These are phyloP conservation scores for Odontomyia ornata DNA, from an alignment of 2,888 invertebrate species.

Conservation along the genomic window DNA sequence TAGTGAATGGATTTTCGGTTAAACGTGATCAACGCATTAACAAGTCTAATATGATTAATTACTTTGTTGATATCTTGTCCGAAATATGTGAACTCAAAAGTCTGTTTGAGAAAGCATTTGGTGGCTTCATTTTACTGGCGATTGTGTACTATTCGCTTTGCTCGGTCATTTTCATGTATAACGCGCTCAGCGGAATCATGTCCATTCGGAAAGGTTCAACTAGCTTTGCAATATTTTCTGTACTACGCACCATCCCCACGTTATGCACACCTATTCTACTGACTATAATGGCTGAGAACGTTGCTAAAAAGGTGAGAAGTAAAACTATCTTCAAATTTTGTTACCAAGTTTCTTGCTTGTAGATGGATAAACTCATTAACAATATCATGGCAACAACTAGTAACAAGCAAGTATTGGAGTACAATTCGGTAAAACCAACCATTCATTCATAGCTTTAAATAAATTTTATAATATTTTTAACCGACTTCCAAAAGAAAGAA, in stretches of 20 bases:
- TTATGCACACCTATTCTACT: neutral
- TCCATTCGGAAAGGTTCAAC: neutral
- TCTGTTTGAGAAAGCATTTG: neutral
- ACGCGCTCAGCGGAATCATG: neutral
- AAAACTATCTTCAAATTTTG: neutral
- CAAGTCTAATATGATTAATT: neutral
- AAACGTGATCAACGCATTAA: neutral
- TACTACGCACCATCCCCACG: neutral
- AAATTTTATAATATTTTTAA: neutral
- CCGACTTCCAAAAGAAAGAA: neutral
- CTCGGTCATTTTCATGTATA: neutral
- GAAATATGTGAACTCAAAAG: neutral
- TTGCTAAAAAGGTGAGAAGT: neutral
- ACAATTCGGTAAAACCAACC: neutral
- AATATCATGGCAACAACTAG: neutral
- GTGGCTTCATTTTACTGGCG: neutral
- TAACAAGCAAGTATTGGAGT: neutral
- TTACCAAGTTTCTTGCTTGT: neutral
- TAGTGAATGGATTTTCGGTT: neutral
- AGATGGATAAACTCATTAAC: neutral
- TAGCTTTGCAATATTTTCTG: neutral
- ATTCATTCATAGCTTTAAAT: neutral
- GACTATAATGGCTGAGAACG: neutral
- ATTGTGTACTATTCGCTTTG: neutral
- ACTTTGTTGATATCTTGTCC: neutral